A percentile compares a stretch with the other conserved stretches of the same genome.
These are phyloP conservation scores for Aelia acuminata DNA, from an alignment of 2,888 invertebrate genomes.

Conservation along the genomic window DNA sequence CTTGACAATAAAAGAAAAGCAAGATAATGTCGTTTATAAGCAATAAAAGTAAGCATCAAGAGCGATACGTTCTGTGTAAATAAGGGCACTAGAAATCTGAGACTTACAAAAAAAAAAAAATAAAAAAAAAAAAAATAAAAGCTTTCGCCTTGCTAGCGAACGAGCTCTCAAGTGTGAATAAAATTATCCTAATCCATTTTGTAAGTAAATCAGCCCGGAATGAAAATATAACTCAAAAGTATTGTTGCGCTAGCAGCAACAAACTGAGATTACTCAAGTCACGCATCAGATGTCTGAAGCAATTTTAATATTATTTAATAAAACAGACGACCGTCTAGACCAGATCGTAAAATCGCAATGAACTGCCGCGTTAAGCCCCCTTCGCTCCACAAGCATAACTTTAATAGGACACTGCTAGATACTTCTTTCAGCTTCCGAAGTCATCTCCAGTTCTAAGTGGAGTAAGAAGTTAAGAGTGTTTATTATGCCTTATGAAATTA, in stretches of 20 bases:
- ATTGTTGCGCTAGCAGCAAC: background rate
- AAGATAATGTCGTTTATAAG: slow-evolving; percentile 4
- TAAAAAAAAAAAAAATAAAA: background rate
- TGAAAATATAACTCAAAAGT: background rate
- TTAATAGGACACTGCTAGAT: background rate
- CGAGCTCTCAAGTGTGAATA: background rate
- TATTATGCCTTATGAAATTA: background rate
- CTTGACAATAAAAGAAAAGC: background rate
- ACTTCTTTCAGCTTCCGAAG: background rate
- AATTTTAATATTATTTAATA: background rate
- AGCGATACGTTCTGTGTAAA: background rate
- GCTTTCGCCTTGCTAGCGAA: background rate
- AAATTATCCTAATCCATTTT: background rate
- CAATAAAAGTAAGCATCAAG: background rate
- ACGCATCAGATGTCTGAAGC: background rate
- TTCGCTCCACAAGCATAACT: background rate
- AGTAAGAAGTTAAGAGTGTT: background rate
- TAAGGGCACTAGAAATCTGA: slow-evolving; percentile 5
- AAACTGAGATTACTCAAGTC: background rate
- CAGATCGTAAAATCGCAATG: background rate
- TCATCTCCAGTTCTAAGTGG: background rate
- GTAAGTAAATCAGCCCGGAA: background rate
- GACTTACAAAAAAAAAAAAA: background rate
- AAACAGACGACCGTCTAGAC: background rate
- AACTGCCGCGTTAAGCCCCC: background rate